Evolutionary conservation across 2,797 vertebrate genomes (phyloP).

Genomic region (Ceryle rudis): DNA sequence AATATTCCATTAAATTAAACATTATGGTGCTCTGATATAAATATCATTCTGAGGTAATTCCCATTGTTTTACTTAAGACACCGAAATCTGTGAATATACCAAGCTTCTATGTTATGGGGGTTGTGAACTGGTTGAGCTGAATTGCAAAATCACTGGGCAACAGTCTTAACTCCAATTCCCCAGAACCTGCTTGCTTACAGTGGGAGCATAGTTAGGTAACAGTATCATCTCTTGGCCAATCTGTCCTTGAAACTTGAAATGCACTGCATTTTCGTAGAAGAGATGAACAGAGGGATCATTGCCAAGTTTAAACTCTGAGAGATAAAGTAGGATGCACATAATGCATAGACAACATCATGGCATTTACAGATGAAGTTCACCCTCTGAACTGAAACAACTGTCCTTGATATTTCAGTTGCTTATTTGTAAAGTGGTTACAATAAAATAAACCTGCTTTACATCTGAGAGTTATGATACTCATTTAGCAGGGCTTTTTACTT

Average conservation of each 20-base stretch:
- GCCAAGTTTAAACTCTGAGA: background rate
- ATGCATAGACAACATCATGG: background rate
- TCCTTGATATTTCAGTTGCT: background rate
- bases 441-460: background rate
- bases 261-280: background rate
- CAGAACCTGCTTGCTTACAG: background rate
- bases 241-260: background rate
- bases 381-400: background rate
- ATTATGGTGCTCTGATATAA: background rate
- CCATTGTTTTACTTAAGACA: background rate
- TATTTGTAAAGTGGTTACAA: background rate
- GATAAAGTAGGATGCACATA: background rate
- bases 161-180: background rate
- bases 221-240: background rate
- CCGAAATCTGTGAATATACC: background rate
- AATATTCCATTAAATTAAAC: background rate
- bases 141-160: background rate
- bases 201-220: background rate
- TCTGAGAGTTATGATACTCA: background rate
- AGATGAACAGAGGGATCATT: background rate
- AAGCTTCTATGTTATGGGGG: background rate
- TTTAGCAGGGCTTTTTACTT: background rate
- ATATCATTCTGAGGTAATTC: background rate
- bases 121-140: background rate
- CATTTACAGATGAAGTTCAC: background rate